A percentile compares a stretch with the other conserved stretches of the same genome.
Conservation (phyloP, 2,888 invertebrate species). For the Sinotaia quadrata region DNA sequence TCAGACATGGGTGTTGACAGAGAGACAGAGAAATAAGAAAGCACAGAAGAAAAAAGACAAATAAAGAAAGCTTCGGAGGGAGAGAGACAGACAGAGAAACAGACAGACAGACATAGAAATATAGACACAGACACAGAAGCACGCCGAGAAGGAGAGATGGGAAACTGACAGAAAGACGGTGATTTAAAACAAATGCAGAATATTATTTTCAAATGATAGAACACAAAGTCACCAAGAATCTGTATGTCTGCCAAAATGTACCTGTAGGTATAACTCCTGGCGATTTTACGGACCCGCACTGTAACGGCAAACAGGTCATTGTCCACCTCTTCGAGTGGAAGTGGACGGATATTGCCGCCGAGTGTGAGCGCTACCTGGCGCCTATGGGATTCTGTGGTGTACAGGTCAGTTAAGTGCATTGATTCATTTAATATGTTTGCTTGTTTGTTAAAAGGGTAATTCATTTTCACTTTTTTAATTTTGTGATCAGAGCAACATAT, state of each 20-base stretch:
- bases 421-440: not conserved
- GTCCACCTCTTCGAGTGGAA: constrained; percentile 66
- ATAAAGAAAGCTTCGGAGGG: constrained; percentile 13
- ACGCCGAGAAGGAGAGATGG: not conserved
- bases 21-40: constrained; percentile 1
- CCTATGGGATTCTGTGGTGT: constrained; percentile 64
- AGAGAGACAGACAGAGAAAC: constrained; percentile 6
- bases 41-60: constrained; percentile 12
- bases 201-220: too few species aligned
- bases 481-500: too few species aligned
- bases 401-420: constrained; percentile 45
- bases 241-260: too few species aligned
- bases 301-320: constrained; percentile 50
- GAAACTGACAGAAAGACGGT: too few species aligned
- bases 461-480: too few species aligned
- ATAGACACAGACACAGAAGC: too few species aligned
- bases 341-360: constrained; percentile 55
- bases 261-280: constrained; percentile 8
- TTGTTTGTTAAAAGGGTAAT: not conserved
- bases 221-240: too few species aligned
- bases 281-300: constrained; percentile 51
- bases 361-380: constrained; percentile 63
- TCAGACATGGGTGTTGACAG: not conserved
- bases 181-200: too few species aligned
- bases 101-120: constrained; percentile 8